Percentiles rank a stretch among this genome's conserved stretches.
phyloP scores from a whole-genome alignment of 2,888 invertebrate genomes.

The Agrotis segetum region DNA sequence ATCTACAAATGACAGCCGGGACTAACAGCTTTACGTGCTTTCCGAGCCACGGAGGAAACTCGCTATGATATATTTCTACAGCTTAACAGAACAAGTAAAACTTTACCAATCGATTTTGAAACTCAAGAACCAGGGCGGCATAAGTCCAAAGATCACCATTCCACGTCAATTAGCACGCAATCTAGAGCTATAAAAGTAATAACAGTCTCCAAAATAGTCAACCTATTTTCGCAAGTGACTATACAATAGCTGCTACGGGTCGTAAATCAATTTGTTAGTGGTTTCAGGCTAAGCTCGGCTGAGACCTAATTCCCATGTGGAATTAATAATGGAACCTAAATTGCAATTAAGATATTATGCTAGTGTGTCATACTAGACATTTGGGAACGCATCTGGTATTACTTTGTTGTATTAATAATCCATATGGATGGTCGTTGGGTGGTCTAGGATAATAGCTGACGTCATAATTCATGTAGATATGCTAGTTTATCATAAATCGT shows the following conservation, averaged over 20 bases:
- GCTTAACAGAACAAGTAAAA: not conserved
- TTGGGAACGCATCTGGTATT: slow-evolving; percentile 52
- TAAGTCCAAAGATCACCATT: slow-evolving; percentile 38
- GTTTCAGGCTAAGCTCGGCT: slow-evolving; percentile 66
- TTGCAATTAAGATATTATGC: slow-evolving; percentile 67
- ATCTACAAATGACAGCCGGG: too few relatives aligned
- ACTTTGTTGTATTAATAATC: slow-evolving; percentile 33
- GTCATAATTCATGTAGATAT: not conserved
- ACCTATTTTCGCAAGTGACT: slow-evolving; percentile 69
- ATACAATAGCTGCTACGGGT: slow-evolving; percentile 56
- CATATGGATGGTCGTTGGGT: slow-evolving; percentile 43
- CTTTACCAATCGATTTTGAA: not conserved
- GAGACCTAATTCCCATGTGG: slow-evolving; percentile 75
- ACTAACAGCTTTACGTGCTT: too few relatives aligned
- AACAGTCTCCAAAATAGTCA: slow-evolving; percentile 50
- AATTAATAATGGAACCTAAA: slow-evolving; percentile 71
- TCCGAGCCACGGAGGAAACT: too few relatives aligned
- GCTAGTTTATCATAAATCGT: slow-evolving; percentile 8
- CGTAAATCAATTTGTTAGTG: slow-evolving; percentile 74
- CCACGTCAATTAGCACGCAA: slow-evolving; percentile 43
- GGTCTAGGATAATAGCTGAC: slow-evolving; percentile 28
- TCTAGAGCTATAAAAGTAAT: slow-evolving; percentile 56
- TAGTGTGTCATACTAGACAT: slow-evolving; percentile 51
- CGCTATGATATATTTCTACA: not conserved
- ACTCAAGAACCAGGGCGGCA: slow-evolving; percentile 40